phyloP scores from a whole-genome alignment of 2,797 vertebrate species.

The Eleutherodactylus coqui region DNA sequence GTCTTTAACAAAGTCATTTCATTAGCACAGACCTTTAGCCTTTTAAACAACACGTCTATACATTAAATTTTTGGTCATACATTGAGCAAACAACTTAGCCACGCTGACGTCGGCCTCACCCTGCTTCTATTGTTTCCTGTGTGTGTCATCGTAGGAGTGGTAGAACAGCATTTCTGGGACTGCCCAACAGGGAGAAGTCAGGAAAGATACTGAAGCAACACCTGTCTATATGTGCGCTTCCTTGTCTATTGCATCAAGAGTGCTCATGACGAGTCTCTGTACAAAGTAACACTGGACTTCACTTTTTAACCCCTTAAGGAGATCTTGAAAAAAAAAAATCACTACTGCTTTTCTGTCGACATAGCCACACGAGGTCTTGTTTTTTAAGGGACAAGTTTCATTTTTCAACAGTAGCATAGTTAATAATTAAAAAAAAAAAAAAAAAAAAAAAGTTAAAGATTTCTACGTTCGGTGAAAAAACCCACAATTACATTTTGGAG shows the following conservation, averaged over 20 bases:
- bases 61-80: not conserved
- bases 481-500: too few relatives aligned
- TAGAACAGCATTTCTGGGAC: slow-evolving; percentile 19
- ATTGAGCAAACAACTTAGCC: not conserved
- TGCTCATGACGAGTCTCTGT: not conserved
- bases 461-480: too few relatives aligned
- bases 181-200: not conserved
- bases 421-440: too few relatives aligned
- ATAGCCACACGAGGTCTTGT: too few relatives aligned
- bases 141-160: slow-evolving; percentile 41
- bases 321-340: too few relatives aligned
- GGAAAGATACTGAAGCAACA: not conserved
- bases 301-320: not conserved
- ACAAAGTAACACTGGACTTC: not conserved
- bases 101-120: slow-evolving; percentile 28
- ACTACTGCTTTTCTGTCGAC: too few relatives aligned
- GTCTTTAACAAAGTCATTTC: too few relatives aligned
- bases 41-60: too few relatives aligned
- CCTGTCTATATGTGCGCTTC: not conserved
- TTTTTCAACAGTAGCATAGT: too few relatives aligned
- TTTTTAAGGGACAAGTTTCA: too few relatives aligned
- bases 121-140: not conserved
- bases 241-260: not conserved
- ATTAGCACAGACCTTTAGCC: not conserved
- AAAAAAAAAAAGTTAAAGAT: too few relatives aligned